Percentiles rank a stretch among this genome's conserved stretches.
Evolutionary conservation across 2,888 invertebrate species (phyloP).

Genomic region (Biston betularia): DNA sequence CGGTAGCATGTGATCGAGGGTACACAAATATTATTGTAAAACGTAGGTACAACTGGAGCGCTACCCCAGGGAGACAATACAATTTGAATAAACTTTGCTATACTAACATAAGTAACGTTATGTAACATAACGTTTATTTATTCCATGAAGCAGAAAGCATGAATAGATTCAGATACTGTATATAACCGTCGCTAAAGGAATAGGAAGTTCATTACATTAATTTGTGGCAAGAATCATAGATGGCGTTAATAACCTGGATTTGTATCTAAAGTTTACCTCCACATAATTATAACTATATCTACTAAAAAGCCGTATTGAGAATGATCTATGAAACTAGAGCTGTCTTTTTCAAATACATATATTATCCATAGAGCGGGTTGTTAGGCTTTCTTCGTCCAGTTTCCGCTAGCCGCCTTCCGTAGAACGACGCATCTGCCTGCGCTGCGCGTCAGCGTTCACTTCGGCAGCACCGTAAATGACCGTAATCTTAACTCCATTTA

Average conservation of each 20-base stretch:
- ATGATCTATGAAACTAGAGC: not conserved
- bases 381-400: constrained; percentile 6
- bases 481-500: constrained; percentile 5
- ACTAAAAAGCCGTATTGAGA: not conserved
- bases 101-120: not conserved
- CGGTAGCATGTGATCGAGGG: too few species aligned
- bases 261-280: not conserved
- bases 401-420: constrained; percentile 11
- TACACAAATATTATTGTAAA: not conserved
- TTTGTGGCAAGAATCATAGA: not conserved
- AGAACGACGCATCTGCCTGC: constrained; percentile 13
- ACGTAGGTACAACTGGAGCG: not conserved
- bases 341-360: not conserved
- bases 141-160: not conserved
- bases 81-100: not conserved
- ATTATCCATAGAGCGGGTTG: constrained; percentile 5
- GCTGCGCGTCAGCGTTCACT: not conserved
- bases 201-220: not conserved
- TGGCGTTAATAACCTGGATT: constrained; percentile 1
- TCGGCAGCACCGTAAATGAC: not conserved
- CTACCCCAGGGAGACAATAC: not conserved
- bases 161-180: not conserved
- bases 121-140: not conserved
- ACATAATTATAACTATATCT: too few species aligned
- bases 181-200: not conserved